Evolutionary conservation across 2,113 vertebrate genomes (phyloP), one percentile per base, ranked within the genome.

Genomic region (Python bivittatus): DNA sequence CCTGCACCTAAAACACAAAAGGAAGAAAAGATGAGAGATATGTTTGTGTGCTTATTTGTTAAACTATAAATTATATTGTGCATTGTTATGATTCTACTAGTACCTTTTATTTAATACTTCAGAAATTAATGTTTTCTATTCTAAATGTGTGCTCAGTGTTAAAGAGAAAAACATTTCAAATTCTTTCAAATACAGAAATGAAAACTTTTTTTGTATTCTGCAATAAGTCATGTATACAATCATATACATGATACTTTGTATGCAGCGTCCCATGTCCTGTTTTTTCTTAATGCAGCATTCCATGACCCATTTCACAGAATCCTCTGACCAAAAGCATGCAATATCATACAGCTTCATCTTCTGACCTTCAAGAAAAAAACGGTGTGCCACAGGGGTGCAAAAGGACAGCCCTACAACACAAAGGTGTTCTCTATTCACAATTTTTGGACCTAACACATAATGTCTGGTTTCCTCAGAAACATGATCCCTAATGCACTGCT

Each of bases 1-100:
- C 98, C 98, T 94, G 98, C 98, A 93, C 99, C 99, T 99, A 93
- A 72, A 48, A 94, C 88, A 95, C 13, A 38, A 88, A 91, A 42
- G 95, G 27, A 97, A 11, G 1, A 91, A 57, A 57, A 58, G 17
- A 38, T 88, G 27, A 93, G 94, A 91, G 15, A 79, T 53, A 60
- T 13, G 61, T 54, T 29, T 48, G 48, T 38, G 25, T 27, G 1
- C 9, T 86, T 25, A 44, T 54, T 72, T 92, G 3, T 84, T 83
- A 84, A 84, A 84, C n/a, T 38, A 53, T 12, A 56, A 33, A 54
- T 86, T 61, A 52, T 1, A 5, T 44, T 52, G n/a, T 68, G 25
- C 48, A 68, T 86, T 53, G n/a, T 68, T 61, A 52, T 13, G 95
- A n/a, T 90, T 92, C 61, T 88, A 0, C 11, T 23, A 33, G 9